Base-by-base conservation (phyloP, 2,888 invertebrate species). In the Hetaerina titia region DNA sequence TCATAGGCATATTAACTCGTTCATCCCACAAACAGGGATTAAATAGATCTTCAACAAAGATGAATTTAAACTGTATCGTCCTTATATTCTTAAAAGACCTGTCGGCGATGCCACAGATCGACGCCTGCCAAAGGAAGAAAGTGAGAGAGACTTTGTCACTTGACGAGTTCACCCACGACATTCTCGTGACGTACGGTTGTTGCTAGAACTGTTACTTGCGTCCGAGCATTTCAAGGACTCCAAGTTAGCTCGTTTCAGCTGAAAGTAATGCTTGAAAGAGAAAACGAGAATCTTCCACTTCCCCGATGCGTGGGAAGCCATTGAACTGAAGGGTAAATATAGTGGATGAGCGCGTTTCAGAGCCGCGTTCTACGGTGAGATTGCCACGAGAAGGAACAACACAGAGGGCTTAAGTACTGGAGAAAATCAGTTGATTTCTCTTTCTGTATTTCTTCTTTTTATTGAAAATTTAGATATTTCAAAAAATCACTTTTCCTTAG, bases 171-270 rank as follows among this genome's bases (percentile, higher is more conserved):
- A 56, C 57, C 89, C 89, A 89, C 89, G 58, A 58, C 89, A 89
- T 89, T 89, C 89, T 89, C 89, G 89, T 89, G 89, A 89, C 58
- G 89, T 89, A 89, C 89, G 89, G 89, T 89, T 58, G 89, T 58
- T 58, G 89, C 89, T 57, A 89, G 89, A 89, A 89, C 89, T 89
- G 89, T 89, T 89, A 89, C 89, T 89, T 89, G 58, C 56, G 31
- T 89, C 89, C 89, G 89, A 89, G 89, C 89, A 89, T 89, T 89
- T 89, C 89, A 89, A 89, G 89, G 89, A 89, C 89, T 89, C 89
- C 89, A 57, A 89, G 89, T 89, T 89, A 1, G 81, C 81, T 81
- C 81, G 81, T 13, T 81, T 81, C 57, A 57, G 58, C 58, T 57
- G 89, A 89, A 89, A 89, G 89, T 89, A 89, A 89, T 89, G 56